These are phyloP conservation scores for Proisotoma minuta DNA, from an alignment of 2,888 invertebrate genomes.

Conservation along the genomic window DNA sequence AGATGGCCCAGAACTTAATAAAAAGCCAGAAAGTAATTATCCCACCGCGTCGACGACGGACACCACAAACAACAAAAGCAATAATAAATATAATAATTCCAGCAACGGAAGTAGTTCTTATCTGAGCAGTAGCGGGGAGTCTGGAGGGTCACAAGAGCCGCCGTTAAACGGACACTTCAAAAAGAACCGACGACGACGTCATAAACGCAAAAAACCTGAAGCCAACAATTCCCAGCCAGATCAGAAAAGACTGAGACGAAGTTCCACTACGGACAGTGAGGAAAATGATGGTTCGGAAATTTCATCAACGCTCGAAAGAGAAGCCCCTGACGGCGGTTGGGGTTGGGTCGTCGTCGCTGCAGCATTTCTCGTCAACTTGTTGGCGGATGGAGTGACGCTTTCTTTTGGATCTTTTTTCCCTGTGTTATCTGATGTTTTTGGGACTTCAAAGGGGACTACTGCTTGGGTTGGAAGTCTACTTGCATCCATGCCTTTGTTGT, in stretches of 20 bases:
- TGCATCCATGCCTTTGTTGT: constrained; percentile 82
- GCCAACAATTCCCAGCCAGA: too few species aligned
- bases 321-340: constrained; percentile 46
- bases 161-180: too few species aligned
- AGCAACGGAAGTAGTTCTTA: too few species aligned
- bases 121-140: too few species aligned
- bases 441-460: constrained; percentile 76
- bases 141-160: too few species aligned
- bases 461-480: constrained; percentile 87
- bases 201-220: too few species aligned
- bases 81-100: too few species aligned
- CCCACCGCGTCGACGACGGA: too few species aligned
- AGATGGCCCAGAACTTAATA: too few species aligned
- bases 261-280: constrained; percentile 41
- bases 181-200: too few species aligned
- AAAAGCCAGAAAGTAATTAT: too few species aligned
- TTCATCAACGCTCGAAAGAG: constrained; percentile 43
- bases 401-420: constrained; percentile 86
- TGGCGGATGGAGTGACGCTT: constrained; percentile 88
- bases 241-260: constrained; percentile 42
- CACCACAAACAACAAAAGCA: too few species aligned
- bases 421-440: constrained; percentile 78
- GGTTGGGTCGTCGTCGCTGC: constrained; percentile 82
- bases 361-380: constrained; percentile 81
- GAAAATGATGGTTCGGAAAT: constrained; percentile 35